These are phyloP conservation scores for Metellina segmentata DNA, from an alignment of 2,888 invertebrate genomes.

Conservation along the genomic window DNA sequence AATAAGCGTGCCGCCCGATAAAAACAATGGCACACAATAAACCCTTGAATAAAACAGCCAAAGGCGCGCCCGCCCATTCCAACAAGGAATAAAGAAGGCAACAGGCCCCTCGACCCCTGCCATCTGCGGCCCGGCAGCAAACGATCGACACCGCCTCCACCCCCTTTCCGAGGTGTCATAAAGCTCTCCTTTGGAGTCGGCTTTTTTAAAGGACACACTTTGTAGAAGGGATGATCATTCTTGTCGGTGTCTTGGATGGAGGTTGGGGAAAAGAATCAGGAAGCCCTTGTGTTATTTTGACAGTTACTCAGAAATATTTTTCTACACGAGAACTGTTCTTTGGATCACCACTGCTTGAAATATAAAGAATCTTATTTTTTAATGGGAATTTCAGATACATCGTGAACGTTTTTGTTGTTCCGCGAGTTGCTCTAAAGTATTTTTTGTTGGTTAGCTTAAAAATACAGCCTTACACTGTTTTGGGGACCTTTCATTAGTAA, in stretches of 20 bases:
- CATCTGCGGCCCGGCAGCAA: conserved; percentile 45
- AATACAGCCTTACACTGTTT: too few relatives aligned
- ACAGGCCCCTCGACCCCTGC: conserved; percentile 64
- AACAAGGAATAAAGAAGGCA: conserved; percentile 50
- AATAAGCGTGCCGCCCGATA: conserved; percentile 42
- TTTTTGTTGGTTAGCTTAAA: too few relatives aligned
- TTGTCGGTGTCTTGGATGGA: background rate
- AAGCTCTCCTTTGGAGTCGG: conserved; percentile 57
- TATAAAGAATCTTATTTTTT: too few relatives aligned
- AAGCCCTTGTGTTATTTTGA: too few relatives aligned
- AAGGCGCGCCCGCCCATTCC: background rate
- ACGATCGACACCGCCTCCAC: conserved; percentile 37
- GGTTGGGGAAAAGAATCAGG: too few relatives aligned
- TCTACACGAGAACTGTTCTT: too few relatives aligned
- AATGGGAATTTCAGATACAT: too few relatives aligned
- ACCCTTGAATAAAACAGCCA: conserved; percentile 51
- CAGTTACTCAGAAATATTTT: too few relatives aligned
- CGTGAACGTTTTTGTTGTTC: too few relatives aligned
- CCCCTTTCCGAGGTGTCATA: conserved; percentile 49
- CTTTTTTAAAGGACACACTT: conserved; percentile 29
- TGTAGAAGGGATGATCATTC: conserved; percentile 33
- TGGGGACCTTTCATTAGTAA: too few relatives aligned
- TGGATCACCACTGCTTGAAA: too few relatives aligned
- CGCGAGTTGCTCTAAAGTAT: too few relatives aligned
- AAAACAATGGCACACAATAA: conserved; percentile 51